Percentiles rank a stretch among this genome's conserved stretches.
Conservation (phyloP, 2,113 vertebrate species). For the Lophius piscatorius region DNA sequence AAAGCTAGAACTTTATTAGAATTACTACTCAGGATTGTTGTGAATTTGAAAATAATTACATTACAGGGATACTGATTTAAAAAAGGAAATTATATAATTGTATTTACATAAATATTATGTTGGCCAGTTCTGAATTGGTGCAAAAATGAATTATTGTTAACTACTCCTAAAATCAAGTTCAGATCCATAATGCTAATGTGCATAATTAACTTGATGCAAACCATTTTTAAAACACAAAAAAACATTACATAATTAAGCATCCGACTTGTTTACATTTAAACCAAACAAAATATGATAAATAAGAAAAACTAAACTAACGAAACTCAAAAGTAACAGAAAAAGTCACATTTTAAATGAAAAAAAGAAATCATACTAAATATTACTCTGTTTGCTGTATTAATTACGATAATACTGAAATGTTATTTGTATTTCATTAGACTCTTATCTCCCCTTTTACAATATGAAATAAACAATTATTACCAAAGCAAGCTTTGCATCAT, state of each 20-base stretch:
- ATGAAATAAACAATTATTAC: conserved; percentile 44
- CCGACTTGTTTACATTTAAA: conserved; percentile 60
- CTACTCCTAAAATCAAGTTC: conserved; percentile 7
- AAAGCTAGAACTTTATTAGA: conserved; percentile 13
- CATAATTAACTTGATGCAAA: conserved; percentile 29
- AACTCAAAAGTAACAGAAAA: conserved; percentile 54
- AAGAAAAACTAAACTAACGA: conserved; percentile 54
- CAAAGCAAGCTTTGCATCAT: conserved; percentile 28
- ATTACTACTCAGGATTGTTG: conserved; percentile 20
- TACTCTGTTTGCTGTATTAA: conserved; percentile 49
- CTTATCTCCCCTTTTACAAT: conserved; percentile 39
- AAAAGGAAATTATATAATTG: conserved; percentile 39
- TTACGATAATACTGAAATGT: conserved; percentile 36
- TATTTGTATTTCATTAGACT: conserved; percentile 32
- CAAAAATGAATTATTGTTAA: conserved; percentile 27
- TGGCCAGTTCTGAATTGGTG: conserved; percentile 27
- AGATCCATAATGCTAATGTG: conserved; percentile 33
- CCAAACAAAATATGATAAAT: conserved; percentile 59
- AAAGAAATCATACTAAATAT: conserved; percentile 43
- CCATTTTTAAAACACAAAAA: conserved; percentile 38
- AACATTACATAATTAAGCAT: conserved; percentile 59
- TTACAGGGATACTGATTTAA: conserved; percentile 43
- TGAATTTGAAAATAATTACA: conserved; percentile 70
- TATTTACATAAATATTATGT: conserved; percentile 69
- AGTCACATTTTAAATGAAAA: conserved; percentile 53